phyloP scores from a whole-genome alignment of 2,888 invertebrate genomes.

The Beris chalybata region DNA sequence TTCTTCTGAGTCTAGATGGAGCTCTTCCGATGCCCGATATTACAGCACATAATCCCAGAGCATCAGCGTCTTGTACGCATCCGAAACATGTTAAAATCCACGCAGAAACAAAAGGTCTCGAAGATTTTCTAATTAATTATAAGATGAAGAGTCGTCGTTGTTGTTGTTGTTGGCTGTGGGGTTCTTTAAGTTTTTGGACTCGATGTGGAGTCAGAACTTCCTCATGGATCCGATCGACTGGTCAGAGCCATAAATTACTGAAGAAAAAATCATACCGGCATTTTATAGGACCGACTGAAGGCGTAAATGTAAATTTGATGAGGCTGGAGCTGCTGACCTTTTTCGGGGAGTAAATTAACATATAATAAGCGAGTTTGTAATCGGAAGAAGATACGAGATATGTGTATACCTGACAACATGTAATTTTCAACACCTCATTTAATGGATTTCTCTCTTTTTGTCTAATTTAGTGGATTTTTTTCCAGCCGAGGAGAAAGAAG shows the following conservation, averaged over 20 bases:
- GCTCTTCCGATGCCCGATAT: constrained; percentile 2
- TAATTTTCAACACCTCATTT: constrained; percentile 32
- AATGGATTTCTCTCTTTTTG: constrained; percentile 22
- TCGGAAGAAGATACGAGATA: constrained; percentile 2
- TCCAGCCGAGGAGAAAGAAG: too few relatives aligned
- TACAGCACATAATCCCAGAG: too few relatives aligned
- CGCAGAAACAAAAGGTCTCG: constrained; percentile 17
- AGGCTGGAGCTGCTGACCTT: constrained; percentile 32
- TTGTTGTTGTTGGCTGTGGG: too few relatives aligned
- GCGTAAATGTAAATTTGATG: constrained; percentile 28
- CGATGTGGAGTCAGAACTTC: not conserved
- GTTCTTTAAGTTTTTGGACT: too few relatives aligned
- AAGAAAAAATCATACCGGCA: constrained; percentile 18
- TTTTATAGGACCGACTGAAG: constrained; percentile 20
- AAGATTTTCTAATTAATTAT: constrained; percentile 25
- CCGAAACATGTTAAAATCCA: too few relatives aligned
- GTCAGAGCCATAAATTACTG: constrained; percentile 16
- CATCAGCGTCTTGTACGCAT: too few relatives aligned
- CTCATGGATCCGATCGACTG: not conserved
- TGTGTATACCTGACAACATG: constrained; percentile 18
- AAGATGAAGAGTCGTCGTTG: not conserved
- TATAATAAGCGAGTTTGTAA: constrained; percentile 27
- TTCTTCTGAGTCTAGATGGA: constrained; percentile 6
- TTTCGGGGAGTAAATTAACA: constrained; percentile 30
- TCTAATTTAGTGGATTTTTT: constrained; percentile 5